Evolutionary conservation across 2,113 vertebrate species (phyloP).

Genomic region (Ceyx melanurus): DNA sequence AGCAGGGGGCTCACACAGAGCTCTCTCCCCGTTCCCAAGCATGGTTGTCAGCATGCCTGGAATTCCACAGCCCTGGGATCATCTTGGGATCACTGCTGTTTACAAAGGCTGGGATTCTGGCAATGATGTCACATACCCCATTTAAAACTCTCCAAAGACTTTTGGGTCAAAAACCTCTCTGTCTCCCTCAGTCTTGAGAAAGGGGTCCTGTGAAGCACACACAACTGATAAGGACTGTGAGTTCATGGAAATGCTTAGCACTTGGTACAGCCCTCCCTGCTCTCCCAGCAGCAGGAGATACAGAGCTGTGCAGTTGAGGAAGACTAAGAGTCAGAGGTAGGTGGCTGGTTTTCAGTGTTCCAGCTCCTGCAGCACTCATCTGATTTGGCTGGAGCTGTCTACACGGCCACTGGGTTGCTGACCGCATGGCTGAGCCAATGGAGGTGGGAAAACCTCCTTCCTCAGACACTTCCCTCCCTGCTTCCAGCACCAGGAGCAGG

Average conservation of each 20-base stretch:
- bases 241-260: not conserved
- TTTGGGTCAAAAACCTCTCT: conserved; percentile 16
- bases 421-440: rapidly evolving
- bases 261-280: not conserved
- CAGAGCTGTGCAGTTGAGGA: not conserved
- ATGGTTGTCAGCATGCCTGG: conserved; percentile 22
- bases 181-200: conserved; percentile 8
- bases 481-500: not conserved
- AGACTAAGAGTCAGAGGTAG: not conserved
- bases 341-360: not conserved
- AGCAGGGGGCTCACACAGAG: not conserved
- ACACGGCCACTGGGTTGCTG: not conserved
- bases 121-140: conserved; percentile 50
- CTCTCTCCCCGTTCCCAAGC: conserved; percentile 29
- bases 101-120: not conserved
- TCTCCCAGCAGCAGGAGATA: not conserved
- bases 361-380: not conserved
- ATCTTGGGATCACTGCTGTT: conserved; percentile 11
- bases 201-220: not conserved
- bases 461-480: not conserved
- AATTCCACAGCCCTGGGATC: conserved; percentile 62
- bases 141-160: conserved; percentile 8
- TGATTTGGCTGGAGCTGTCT: not conserved
- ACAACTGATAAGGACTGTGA: not conserved
- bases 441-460: not conserved